Conservation (phyloP, 2,888 invertebrate genomes). For the Nesidiocoris tenuis region DNA sequence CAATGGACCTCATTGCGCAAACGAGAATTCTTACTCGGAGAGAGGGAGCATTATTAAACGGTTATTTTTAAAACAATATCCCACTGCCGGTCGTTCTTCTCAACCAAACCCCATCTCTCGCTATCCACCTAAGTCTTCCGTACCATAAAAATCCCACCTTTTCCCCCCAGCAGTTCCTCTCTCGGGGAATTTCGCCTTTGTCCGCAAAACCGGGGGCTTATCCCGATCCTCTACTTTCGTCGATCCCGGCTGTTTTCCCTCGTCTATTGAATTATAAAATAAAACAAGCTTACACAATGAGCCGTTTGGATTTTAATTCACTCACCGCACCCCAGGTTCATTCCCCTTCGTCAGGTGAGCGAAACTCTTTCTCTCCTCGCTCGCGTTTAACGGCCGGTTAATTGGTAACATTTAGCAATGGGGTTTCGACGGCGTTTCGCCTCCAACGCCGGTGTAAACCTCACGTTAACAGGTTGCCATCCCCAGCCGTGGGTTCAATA, state of each 20-base stretch:
- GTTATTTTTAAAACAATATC: slow-evolving; percentile 46
- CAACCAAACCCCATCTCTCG: not conserved
- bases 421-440: slow-evolving; percentile 14
- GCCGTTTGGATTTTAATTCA: slow-evolving; percentile 39
- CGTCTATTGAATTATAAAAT: slow-evolving; percentile 43
- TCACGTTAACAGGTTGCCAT: slow-evolving; percentile 39
- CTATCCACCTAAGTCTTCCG: slow-evolving; percentile 11
- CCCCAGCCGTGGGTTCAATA: slow-evolving; percentile 9
- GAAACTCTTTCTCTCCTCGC: slow-evolving; percentile 4
- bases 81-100: slow-evolving; percentile 9
- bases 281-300: slow-evolving; percentile 40
- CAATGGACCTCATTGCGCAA: slow-evolving; percentile 40
- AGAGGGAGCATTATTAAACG: slow-evolving; percentile 41
- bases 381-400: slow-evolving; percentile 24
- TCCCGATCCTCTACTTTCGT: slow-evolving; percentile 1
- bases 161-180: not conserved
- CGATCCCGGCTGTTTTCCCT: not conserved
- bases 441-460: not conserved
- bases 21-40: slow-evolving; percentile 34
- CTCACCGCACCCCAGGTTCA: slow-evolving; percentile 25
- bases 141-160: slow-evolving; percentile 10
- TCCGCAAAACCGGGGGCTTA: slow-evolving; percentile 13
- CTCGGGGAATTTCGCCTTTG: slow-evolving; percentile 15
- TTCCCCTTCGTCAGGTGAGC: slow-evolving; percentile 35
- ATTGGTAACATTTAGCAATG: slow-evolving; percentile 40